phyloP scores from a whole-genome alignment of 2,888 invertebrate genomes.

The Ochropacha duplaris region DNA sequence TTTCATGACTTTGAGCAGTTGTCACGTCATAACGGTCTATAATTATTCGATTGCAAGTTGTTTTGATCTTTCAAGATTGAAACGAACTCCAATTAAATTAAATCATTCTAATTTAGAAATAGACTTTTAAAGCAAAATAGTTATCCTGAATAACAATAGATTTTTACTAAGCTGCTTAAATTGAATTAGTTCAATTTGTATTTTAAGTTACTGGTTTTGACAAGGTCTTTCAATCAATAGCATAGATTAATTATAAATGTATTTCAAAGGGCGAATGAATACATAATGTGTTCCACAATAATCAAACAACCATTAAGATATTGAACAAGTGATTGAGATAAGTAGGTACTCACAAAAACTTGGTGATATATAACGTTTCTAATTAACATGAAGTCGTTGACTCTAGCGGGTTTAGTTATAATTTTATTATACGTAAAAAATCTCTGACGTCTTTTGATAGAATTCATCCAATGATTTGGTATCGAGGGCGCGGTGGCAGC shows the following conservation, averaged over 20 bases:
- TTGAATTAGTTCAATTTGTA: background rate
- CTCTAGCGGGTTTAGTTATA: slow-evolving; percentile 26
- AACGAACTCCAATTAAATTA: background rate
- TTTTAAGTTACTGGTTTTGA: background rate
- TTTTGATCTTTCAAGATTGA: background rate
- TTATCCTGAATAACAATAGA: no score
- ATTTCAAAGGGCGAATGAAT: background rate
- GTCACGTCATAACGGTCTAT: background rate
- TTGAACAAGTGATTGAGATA: background rate
- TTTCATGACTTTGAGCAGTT: slow-evolving; percentile 4
- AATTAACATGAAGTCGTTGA: slow-evolving; percentile 41
- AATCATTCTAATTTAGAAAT: background rate
- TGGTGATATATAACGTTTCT: slow-evolving; percentile 20
- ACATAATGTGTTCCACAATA: background rate
- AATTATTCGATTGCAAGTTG: background rate
- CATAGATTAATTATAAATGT: background rate
- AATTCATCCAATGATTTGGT: slow-evolving; percentile 46
- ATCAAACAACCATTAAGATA: background rate
- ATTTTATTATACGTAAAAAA: slow-evolving; percentile 12
- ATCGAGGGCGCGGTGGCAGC: slow-evolving; percentile 55
- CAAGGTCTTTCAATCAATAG: background rate
- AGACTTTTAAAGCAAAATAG: no score
- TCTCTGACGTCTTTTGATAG: slow-evolving; percentile 18
- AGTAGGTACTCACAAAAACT: background rate
- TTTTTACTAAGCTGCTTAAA: background rate